A percentile compares a stretch with the other conserved stretches of the same genome.
Evolutionary conservation across 2,888 invertebrate genomes (phyloP).

Genomic region (Myopa tessellatipennis): DNA sequence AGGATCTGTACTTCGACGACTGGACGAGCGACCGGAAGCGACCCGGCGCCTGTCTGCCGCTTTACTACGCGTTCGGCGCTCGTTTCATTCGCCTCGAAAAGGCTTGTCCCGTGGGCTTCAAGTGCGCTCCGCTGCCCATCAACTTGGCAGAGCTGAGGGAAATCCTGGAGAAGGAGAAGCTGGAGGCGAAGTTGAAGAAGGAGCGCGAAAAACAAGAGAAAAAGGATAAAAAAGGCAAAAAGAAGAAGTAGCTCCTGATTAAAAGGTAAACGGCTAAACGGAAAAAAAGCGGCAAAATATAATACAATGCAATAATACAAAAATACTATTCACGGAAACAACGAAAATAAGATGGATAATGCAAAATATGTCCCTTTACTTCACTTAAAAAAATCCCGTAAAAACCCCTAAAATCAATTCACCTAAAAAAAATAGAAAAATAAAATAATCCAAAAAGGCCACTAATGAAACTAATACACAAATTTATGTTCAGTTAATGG

Average conservation of each 20-base stretch:
- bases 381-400: too few relatives aligned
- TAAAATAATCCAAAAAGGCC: too few relatives aligned
- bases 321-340: too few relatives aligned
- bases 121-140: conserved; percentile 56
- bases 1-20: conserved; percentile 51
- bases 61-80: conserved; percentile 55
- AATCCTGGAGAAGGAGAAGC: conserved; percentile 45
- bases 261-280: too few relatives aligned
- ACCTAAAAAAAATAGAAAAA: too few relatives aligned
- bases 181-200: conserved; percentile 13
- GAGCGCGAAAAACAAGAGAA: conserved; percentile 10
- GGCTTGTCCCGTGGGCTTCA: conserved; percentile 56
- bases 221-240: not conserved
- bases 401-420: too few relatives aligned
- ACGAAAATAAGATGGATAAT: too few relatives aligned
- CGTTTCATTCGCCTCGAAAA: conserved; percentile 55
- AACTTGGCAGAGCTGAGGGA: conserved; percentile 50
- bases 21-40: conserved; percentile 54
- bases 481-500: too few relatives aligned
- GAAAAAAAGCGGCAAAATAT: too few relatives aligned
- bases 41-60: conserved; percentile 55
- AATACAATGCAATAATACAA: too few relatives aligned
- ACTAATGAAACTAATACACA: too few relatives aligned
- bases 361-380: too few relatives aligned
- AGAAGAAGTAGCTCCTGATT: not conserved